Base-by-base conservation (phyloP, 2,888 invertebrate genomes). In the Graphium colonna region DNA sequence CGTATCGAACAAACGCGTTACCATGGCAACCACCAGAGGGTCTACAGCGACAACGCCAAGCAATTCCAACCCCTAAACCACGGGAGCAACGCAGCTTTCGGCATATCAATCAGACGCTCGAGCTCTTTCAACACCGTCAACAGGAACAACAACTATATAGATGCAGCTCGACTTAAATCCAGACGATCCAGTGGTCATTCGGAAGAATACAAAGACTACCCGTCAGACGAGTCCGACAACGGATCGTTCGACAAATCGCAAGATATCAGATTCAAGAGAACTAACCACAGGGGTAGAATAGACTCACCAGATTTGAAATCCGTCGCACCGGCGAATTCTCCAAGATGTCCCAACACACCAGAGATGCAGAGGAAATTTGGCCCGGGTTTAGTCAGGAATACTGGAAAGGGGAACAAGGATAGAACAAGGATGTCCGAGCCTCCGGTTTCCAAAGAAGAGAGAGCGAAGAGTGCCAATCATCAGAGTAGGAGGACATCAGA, bases 231-330 rank as follows among this genome's bases (percentile, higher is more conserved):
- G 52, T 90, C 90, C 0, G 90, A 90, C 44, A 82, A 77, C 49
- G 83, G 75, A 0, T 82, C 77, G 33, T 82, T 76, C 21, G 79
- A 82, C 18, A 82, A 85, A 56, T 77, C 79, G 0, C 79, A 83
- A 55, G 70, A 92, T 91, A 55, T 71, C 9, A 71, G 82, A 40
- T 93, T 93, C 64, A 97, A 96, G 75, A 91, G 95, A 60, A 94
- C 95, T n/a, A 89, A 93, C 56, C 94, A 71, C 83, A 94, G 82
- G 85, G 95, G 64, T 64, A 94, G 77, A 91, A 92, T 93, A 33
- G 93, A 92, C 60, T 83, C 86, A 4, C 87, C 87, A 1, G 88
- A 90, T 63, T 69, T 89, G 50, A 91, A 90, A 59, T 75, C 85
- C 5, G 71, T 82, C 1, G 89, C 80, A 0, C 82, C 89, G 8